These are phyloP conservation scores for Taphrorychus bicolor DNA, from an alignment of 2,888 invertebrate genomes.

Conservation along the genomic window DNA sequence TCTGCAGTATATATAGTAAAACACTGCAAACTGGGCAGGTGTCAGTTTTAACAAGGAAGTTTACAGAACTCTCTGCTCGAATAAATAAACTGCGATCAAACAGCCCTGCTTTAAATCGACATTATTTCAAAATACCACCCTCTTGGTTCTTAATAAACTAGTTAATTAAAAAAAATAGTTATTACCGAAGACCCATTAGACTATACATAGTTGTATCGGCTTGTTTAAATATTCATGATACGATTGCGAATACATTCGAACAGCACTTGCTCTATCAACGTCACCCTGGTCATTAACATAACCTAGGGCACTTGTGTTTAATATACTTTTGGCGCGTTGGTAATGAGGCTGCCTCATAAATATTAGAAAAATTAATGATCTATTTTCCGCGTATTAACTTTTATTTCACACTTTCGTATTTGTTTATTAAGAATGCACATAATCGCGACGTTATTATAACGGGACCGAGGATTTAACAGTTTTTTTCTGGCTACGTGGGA, in stretches of 20 bases:
- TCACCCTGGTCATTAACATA: conserved; percentile 8
- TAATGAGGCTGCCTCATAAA: conserved; percentile 14
- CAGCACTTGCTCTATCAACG: conserved; percentile 1
- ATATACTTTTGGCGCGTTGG: background rate
- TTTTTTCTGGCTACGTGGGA: conserved; percentile 11
- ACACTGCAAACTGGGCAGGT: too few relatives aligned
- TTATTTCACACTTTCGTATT: conserved; percentile 17
- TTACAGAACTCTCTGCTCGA: too few relatives aligned
- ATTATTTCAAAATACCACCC: too few relatives aligned
- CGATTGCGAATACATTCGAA: conserved; percentile 10
- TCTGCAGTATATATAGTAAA: too few relatives aligned
- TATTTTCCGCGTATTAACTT: conserved; percentile 19
- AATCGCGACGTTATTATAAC: background rate
- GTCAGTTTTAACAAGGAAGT: too few relatives aligned
- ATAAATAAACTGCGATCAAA: too few relatives aligned
- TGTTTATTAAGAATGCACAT: background rate
- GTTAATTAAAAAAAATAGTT: too few relatives aligned
- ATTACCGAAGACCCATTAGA: too few relatives aligned
- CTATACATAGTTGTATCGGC: conserved; percentile 5
- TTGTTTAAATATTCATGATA: conserved; percentile 11
- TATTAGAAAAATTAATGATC: conserved; percentile 9
- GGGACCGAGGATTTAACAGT: conserved; percentile 3
- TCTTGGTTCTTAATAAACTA: too few relatives aligned
- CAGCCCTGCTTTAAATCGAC: too few relatives aligned
- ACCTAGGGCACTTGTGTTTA: conserved; percentile 13